Percentiles rank a stretch among this genome's conserved stretches.
Conservation (phyloP, 1,140 invertebrate genomes). For the Apocrypta bakeri region DNA sequence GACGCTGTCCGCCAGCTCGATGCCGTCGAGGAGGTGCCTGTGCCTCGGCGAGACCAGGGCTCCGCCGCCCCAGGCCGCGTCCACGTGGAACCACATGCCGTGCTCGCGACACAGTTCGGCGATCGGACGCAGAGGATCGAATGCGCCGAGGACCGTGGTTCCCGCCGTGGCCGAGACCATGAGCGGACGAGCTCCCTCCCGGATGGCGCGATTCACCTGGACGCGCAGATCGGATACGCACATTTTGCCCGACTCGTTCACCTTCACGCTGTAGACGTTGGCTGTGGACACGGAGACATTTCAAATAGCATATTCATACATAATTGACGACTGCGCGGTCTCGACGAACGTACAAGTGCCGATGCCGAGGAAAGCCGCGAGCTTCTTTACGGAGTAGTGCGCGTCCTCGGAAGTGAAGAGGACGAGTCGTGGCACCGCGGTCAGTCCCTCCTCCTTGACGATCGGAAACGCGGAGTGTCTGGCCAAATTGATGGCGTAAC, state of each 20-base stretch:
- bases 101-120: slow-evolving; percentile 88
- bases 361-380: slow-evolving; percentile 86
- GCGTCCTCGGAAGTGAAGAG: slow-evolving; percentile 92
- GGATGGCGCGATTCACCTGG: slow-evolving; percentile 80
- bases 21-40: slow-evolving; percentile 84
- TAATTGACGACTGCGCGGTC: too few relatives aligned
- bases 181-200: slow-evolving; percentile 84
- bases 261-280: slow-evolving; percentile 84
- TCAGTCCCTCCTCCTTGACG: slow-evolving; percentile 82
- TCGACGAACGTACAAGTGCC: slow-evolving; percentile 75
- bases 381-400: slow-evolving; percentile 95
- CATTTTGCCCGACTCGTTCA: slow-evolving; percentile 88
- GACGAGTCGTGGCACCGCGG: slow-evolving; percentile 80
- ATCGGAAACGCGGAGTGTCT: slow-evolving; percentile 77
- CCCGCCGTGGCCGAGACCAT: slow-evolving; percentile 94
- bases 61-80: slow-evolving; percentile 96
- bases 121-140: slow-evolving; percentile 89
- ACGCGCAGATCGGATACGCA: slow-evolving; percentile 80
- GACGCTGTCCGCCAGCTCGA: slow-evolving; percentile 90
- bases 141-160: slow-evolving; percentile 89
- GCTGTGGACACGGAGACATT: slow-evolving; percentile 57
- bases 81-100: slow-evolving; percentile 95
- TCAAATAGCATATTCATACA: too few relatives aligned
- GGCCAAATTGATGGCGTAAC: slow-evolving; percentile 94
- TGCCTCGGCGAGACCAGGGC: slow-evolving; percentile 89